Conservation (phyloP, 2,797 vertebrate species). For the Leptodactylus fallax region DNA sequence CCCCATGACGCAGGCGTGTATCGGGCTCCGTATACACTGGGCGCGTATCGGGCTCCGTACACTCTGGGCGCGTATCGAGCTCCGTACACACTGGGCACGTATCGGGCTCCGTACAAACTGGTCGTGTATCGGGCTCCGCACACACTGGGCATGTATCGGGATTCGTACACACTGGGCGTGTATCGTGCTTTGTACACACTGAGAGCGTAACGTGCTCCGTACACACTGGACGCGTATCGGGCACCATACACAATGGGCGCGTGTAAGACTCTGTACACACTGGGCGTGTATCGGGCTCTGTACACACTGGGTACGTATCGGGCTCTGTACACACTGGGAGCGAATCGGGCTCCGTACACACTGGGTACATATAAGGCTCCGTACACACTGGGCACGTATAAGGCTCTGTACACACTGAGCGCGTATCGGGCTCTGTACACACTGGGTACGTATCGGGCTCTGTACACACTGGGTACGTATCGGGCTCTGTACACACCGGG, state of each 20-base stretch:
- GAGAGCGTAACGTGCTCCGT: too few species aligned
- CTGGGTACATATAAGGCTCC: too few species aligned
- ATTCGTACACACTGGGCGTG: too few species aligned
- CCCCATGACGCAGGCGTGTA: neutral
- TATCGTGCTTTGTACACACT: too few species aligned
- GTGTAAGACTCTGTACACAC: too few species aligned
- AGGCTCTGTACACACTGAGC: too few species aligned
- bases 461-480: neutral
- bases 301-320: neutral
- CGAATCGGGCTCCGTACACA: neutral
- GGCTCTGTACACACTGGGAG: too few species aligned
- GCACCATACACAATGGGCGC: neutral
- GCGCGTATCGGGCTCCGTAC: neutral
- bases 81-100: neutral
- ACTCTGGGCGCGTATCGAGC: neutral
- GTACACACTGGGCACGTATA: neutral
- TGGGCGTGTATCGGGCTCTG: neutral
- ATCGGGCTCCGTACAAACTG: too few species aligned
- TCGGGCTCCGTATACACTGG: neutral
- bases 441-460: neutral
- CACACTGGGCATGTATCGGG: neutral
- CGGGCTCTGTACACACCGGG: neutral
- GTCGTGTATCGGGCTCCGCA: neutral
- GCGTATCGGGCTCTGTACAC: neutral
- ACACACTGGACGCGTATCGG: neutral